Evolutionary conservation across 1,140 invertebrate genomes (phyloP).

Genomic region (Ceratitis capitata): DNA sequence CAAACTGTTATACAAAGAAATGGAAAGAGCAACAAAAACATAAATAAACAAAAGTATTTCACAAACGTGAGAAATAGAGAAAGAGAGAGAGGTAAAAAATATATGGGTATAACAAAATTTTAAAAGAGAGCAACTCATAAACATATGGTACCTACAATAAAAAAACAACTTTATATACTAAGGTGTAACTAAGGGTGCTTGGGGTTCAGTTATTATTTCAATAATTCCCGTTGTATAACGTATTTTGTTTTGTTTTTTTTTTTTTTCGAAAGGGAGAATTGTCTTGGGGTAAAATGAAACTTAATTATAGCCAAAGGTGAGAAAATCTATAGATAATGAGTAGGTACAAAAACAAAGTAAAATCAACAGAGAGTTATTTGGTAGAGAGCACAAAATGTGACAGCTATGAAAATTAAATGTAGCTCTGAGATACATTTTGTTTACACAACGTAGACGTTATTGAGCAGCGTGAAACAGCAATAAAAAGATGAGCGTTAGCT

Average conservation of each 20-base stretch:
- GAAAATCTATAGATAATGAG: too few relatives aligned
- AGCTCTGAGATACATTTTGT: background rate
- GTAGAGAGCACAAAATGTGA: background rate
- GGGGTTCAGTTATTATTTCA: background rate
- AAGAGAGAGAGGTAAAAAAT: background rate
- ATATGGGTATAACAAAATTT: background rate
- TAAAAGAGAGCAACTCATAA: background rate
- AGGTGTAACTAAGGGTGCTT: background rate
- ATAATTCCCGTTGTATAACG: background rate
- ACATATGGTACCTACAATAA: background rate
- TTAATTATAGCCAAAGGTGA: background rate
- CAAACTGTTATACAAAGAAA: constrained; percentile 25
- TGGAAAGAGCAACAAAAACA: background rate
- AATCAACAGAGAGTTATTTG: too few relatives aligned
- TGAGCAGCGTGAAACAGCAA: background rate
- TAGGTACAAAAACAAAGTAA: too few relatives aligned
- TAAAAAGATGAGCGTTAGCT: background rate
- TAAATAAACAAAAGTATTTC: constrained; percentile 2
- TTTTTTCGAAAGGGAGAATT: background rate
- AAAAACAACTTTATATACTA: background rate
- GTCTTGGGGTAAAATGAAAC: background rate
- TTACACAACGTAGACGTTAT: background rate
- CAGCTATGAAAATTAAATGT: background rate
- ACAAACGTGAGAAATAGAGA: background rate
- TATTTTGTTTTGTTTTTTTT: background rate